These are phyloP conservation scores for Aeoliscus strigatus DNA, from an alignment of 2,797 vertebrate species.

Conservation along the genomic window DNA sequence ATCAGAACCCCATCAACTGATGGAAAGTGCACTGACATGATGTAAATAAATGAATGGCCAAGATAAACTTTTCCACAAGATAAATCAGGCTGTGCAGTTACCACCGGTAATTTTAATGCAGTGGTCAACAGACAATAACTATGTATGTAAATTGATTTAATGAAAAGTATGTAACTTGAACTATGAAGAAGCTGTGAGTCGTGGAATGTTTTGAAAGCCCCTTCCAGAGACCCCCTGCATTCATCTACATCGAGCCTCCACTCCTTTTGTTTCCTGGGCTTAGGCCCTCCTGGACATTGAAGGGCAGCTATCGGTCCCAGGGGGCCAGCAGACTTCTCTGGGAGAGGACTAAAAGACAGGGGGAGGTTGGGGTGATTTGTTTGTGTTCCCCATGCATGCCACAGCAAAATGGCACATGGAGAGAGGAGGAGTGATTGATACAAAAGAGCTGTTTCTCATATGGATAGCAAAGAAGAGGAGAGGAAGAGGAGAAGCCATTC, in stretches of 20 bases:
- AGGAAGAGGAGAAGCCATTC: not conserved
- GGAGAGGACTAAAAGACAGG: constrained; percentile 9
- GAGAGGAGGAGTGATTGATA: constrained; percentile 1
- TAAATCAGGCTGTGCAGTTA: too few species aligned
- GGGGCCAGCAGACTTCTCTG: constrained; percentile 13
- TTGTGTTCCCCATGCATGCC: not conserved
- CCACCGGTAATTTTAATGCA: too few species aligned
- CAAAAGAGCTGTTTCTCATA: constrained; percentile 4
- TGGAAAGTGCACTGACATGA: too few species aligned
- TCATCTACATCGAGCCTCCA: constrained; percentile 47
- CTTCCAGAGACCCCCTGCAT: constrained; percentile 55
- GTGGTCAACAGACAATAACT: too few species aligned
- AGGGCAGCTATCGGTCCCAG: constrained; percentile 19
- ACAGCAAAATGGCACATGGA: not conserved
- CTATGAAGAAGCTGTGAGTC: constrained; percentile 60
- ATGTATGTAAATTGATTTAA: constrained; percentile 21
- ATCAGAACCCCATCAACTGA: too few species aligned
- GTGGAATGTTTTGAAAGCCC: constrained; percentile 61
- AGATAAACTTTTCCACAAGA: too few species aligned
- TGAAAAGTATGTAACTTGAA: constrained; percentile 37
- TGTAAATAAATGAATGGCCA: too few species aligned
- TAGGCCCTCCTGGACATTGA: constrained; percentile 15
- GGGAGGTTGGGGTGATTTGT: constrained; percentile 23
- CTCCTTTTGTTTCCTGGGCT: constrained; percentile 34
- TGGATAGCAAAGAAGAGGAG: not conserved